Evolutionary conservation across 2,113 vertebrate species (phyloP).

Genomic region (Dasypus novemcinctus): DNA sequence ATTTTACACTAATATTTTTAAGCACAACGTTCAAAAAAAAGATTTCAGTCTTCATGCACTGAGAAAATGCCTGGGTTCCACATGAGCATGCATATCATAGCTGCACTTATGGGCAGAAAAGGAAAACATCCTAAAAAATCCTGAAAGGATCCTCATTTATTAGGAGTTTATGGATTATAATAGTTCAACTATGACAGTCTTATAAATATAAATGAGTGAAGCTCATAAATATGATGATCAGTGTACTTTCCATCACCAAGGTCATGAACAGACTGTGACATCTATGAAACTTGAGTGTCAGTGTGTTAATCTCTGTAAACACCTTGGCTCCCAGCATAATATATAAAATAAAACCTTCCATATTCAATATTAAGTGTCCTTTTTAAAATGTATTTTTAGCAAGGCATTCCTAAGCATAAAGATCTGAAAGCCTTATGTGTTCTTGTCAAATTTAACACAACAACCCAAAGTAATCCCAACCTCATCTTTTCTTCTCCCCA

Average conservation of each 20-base stretch:
- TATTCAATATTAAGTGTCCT: not conserved
- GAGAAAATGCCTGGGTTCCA: not conserved
- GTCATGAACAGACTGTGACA: not conserved
- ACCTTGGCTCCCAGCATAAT: not conserved
- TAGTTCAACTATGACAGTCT: not conserved
- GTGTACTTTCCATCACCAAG: not conserved
- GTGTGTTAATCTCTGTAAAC: not conserved
- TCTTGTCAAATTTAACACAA: conserved; percentile 44
- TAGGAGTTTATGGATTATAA: not conserved
- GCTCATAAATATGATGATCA: not conserved
- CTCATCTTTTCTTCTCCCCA: not conserved
- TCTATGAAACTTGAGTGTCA: not conserved
- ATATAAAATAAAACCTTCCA: not conserved
- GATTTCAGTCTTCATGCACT: not conserved
- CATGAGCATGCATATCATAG: not conserved
- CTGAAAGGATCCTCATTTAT: not conserved
- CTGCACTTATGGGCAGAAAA: not conserved
- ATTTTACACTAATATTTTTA: conserved; percentile 29
- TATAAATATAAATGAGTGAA: not conserved
- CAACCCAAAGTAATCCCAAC: not conserved
- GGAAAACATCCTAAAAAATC: not conserved
- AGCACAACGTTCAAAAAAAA: not conserved
- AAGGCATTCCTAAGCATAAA: not conserved
- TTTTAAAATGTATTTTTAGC: not conserved
- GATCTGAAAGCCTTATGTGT: not conserved